Evolutionary conservation across 2,888 invertebrate genomes (phyloP), one percentile per base, ranked within the genome.

Genomic region (Luperina nickerlii): DNA sequence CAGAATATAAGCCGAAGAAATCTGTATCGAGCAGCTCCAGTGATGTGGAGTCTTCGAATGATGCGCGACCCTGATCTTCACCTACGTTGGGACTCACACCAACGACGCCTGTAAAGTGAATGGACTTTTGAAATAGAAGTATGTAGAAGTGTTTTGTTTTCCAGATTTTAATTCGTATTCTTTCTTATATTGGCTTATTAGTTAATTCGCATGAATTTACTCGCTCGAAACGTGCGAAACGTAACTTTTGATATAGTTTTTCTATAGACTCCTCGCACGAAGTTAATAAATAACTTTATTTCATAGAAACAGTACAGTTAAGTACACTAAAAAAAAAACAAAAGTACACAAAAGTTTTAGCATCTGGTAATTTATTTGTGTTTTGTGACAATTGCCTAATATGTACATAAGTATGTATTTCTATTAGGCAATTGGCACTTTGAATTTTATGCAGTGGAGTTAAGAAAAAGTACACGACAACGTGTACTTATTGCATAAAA

Each of bases 1-100:
- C 99, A 81, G 99, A 99, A 97, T 99, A 99, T 95, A 98, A 98
- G 94, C 98, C 98, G 88, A 99, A 99, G 93, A 96, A 97, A 84
- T 96, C 96, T 0, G 95, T 96, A 0, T 95, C 96, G 0, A 95
- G 93, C 82, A 96, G 96, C 83, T 97, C 97, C 5, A 97, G 97
- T 80, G 97, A 97, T 78, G 94, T 97, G 60, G 97, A 97, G 86
- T 97, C 96, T 3, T 97, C 97, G 20, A 97, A 97, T 88, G 97
- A 97, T 88, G 95, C 97, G 74, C 92, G 96, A 32, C 95, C 97
- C 72, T 97, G 96, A 97, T 93, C 91, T 90, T 89, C 68, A 27
- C 69, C 81, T 9, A 7, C 79, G 70, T 62, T 78, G 88, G 82
- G 51, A 66, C 45, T 45, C 2, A 68, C 67, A 13, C 75, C 87